phyloP scores from a whole-genome alignment of 2,113 vertebrate genomes.

The Sebastes schlegelii region DNA sequence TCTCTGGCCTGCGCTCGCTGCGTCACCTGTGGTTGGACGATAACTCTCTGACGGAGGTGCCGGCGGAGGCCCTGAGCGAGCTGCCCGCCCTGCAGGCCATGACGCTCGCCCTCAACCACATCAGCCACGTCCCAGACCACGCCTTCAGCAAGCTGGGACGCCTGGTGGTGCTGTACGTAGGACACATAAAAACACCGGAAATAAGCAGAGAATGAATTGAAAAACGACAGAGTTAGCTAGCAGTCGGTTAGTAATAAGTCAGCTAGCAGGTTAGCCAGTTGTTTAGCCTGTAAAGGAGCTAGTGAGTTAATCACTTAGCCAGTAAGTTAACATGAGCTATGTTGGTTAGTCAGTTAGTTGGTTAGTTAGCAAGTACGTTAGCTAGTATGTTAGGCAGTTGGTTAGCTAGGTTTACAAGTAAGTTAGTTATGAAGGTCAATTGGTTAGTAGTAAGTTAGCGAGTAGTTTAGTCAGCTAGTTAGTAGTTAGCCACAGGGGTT shows the following conservation, averaged over 20 bases:
- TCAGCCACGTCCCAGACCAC: slow-evolving; percentile 86
- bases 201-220: not conserved
- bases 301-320: not conserved
- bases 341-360: not conserved
- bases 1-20: slow-evolving; percentile 88
- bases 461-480: not conserved
- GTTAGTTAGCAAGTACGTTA: not conserved
- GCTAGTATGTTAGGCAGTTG: not conserved
- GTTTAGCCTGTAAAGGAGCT: not conserved
- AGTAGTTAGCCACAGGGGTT: not conserved
- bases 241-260: not conserved
- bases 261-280: not conserved
- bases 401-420: not conserved
- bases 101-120: slow-evolving; percentile 92
- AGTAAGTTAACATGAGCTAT: not conserved
- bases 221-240: not conserved
- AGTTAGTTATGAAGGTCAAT: not conserved
- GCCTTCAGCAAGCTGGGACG: slow-evolving; percentile 91
- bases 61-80: slow-evolving; percentile 85
- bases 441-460: not conserved
- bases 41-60: slow-evolving; percentile 90
- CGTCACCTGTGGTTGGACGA: slow-evolving; percentile 95
- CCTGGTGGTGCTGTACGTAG: slow-evolving; percentile 93
- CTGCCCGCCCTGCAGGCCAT: slow-evolving; percentile 91
- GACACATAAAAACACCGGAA: not conserved